phyloP scores from a whole-genome alignment of 2,888 invertebrate genomes.

The Itoplectis maculator region DNA sequence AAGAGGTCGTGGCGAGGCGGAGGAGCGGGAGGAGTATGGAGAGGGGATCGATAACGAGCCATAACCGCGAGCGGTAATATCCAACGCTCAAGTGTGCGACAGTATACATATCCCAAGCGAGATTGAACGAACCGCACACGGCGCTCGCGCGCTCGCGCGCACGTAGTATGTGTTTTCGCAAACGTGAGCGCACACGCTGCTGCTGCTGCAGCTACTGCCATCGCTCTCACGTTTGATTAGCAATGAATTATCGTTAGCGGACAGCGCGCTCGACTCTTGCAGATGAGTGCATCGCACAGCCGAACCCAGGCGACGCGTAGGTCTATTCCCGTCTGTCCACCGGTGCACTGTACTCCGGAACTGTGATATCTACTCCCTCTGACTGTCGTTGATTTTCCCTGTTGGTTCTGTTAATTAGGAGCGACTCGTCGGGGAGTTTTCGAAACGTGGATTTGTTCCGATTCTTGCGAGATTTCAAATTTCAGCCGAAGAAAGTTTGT shows the following conservation, averaged over 20 bases:
- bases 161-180: slow-evolving; percentile 32
- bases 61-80: slow-evolving; percentile 36
- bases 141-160: slow-evolving; percentile 7
- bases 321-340: slow-evolving; percentile 1
- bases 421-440: not conserved
- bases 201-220: slow-evolving; percentile 64
- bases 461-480: not conserved
- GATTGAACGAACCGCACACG: slow-evolving; percentile 21
- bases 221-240: slow-evolving; percentile 77
- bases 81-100: slow-evolving; percentile 23
- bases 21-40: not conserved
- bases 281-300: slow-evolving; percentile 27
- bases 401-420: slow-evolving; percentile 7
- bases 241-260: slow-evolving; percentile 73
- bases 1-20: not conserved
- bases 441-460: not conserved
- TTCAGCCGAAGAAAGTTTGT: not conserved
- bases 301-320: not conserved
- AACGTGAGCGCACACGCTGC: too few relatives aligned
- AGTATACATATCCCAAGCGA: slow-evolving; percentile 2
- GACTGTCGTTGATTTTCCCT: slow-evolving; percentile 27
- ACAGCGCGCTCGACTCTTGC: slow-evolving; percentile 19
- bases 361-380: not conserved
- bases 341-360: not conserved
- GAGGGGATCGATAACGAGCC: slow-evolving; percentile 39